Conservation (phyloP, 1,140 invertebrate genomes). For the Drosophila serrata region DNA sequence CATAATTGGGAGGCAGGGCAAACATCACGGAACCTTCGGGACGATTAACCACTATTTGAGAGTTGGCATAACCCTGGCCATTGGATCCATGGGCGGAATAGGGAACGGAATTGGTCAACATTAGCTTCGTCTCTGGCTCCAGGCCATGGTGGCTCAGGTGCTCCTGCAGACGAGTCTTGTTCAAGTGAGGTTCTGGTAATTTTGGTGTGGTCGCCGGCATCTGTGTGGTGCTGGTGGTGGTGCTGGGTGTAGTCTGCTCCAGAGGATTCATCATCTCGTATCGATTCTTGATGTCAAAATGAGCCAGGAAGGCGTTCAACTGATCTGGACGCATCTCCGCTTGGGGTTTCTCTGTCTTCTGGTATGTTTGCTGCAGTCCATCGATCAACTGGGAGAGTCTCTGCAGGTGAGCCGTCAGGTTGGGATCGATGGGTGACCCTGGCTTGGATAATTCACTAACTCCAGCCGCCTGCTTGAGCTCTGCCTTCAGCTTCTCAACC, state of each 20-base stretch:
- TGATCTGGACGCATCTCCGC: conserved; percentile 81
- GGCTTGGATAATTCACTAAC: conserved; percentile 31
- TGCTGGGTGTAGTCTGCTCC: not conserved
- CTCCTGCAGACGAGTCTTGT: conserved; percentile 68
- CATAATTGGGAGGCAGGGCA: conserved; percentile 58
- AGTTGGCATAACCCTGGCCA: conserved; percentile 70
- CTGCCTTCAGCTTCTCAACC: conserved; percentile 40
- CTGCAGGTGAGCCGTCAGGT: conserved; percentile 78
- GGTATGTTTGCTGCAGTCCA: conserved; percentile 78
- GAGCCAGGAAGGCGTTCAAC: conserved; percentile 80
- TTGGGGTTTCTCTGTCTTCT: conserved; percentile 66
- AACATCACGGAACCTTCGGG: conserved; percentile 84
- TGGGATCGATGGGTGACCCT: conserved; percentile 68
- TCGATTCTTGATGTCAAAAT: conserved; percentile 81
- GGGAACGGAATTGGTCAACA: conserved; percentile 59
- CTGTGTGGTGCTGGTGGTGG: conserved; percentile 23
- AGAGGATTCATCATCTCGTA: conserved; percentile 67
- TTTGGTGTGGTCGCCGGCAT: conserved; percentile 19
- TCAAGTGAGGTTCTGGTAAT: conserved; percentile 35
- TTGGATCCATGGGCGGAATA: conserved; percentile 37
- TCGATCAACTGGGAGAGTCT: conserved; percentile 82
- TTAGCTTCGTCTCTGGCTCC: conserved; percentile 75
- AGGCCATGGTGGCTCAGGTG: conserved; percentile 60
- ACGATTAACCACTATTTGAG: conserved; percentile 84
- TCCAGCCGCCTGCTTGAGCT: conserved; percentile 36